Evolutionary conservation across 2,797 vertebrate species (phyloP), one percentile per base, ranked within the genome.

Genomic region (Falco novaeseelandiae): DNA sequence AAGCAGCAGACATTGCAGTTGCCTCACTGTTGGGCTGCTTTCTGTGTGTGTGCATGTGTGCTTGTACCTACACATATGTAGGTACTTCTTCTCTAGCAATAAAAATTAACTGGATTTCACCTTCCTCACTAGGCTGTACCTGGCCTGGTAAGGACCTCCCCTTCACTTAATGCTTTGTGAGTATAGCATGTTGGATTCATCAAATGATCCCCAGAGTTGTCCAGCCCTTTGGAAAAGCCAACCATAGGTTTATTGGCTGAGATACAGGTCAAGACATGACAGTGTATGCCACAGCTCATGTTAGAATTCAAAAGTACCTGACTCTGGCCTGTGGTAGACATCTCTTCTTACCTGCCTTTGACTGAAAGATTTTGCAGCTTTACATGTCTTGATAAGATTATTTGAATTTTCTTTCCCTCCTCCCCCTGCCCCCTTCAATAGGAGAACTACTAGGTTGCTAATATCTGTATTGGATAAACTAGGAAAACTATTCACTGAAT

Each of bases 41-140:
- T 49, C 0, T 62, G 1, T 79, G n/a, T 29, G 18, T 18, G 16
- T 3, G 1, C 26, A 1, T 2, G 0, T 6, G 4, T 21, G 25
- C 3, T 10, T 22, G 8, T 66, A 36, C 23, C 51, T 69, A 36
- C 6, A 10, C 4, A 1, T 48, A 20, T 23, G 5, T 46, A 62
- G 36, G 25, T 82, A 23, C 1, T 61, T 49, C 14, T 58, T 19
- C 59, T 36, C 29, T 54, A 80, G 34, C 61, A 34, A 40, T 54
- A 42, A 59, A 83, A 70, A 18, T 13, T 5, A 36, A 25, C 16
- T 62, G 32, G 9, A 21, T 46, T 5, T 44, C 54, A 21, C 14
- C 8, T 61, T 84, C 27, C 2, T 6, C 30, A 10, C 26, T 15
- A 10, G 22, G 10, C 59, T 12, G 12, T 61, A 52, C 5, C 3